Percentiles rank a stretch among this genome's conserved stretches.
Conservation (phyloP, 2,797 vertebrate genomes). For the Darevskia nairensis region DNA sequence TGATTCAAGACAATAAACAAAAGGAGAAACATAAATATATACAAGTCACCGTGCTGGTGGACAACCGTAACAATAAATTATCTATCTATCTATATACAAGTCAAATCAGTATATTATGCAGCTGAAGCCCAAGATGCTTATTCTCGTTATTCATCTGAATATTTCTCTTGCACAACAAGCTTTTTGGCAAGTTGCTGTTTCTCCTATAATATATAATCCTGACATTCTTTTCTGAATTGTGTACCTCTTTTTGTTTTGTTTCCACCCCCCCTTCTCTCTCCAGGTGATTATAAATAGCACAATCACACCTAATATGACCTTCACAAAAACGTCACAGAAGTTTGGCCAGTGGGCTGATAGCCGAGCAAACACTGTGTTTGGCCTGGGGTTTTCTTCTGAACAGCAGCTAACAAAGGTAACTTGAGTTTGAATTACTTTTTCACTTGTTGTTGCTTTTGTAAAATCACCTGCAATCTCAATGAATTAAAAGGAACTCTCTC, state of each 20-base stretch:
- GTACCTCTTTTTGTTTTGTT: not conserved
- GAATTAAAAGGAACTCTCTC: not conserved
- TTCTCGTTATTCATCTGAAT: not conserved
- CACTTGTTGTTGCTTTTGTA: not conserved
- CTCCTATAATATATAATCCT: not conserved
- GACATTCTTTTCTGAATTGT: not conserved
- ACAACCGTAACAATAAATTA: too few relatives aligned
- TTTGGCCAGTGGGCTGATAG: slow-evolving; percentile 98
- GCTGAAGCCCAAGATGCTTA: too few relatives aligned
- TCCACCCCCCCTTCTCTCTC: slow-evolving; percentile 34
- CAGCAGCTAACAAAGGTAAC: slow-evolving; percentile 93
- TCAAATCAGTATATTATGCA: too few relatives aligned
- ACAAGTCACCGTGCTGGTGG: too few relatives aligned
- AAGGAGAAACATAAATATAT: too few relatives aligned
- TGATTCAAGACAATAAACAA: too few relatives aligned
- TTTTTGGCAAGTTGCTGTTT: slow-evolving; percentile 24
- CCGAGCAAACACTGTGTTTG: slow-evolving; percentile 96
- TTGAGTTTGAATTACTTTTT: not conserved
- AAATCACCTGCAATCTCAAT: not conserved
- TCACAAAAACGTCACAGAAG: slow-evolving; percentile 96
- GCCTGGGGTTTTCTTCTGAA: slow-evolving; percentile 92
- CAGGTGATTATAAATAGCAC: slow-evolving; percentile 99
- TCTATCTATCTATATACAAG: too few relatives aligned
- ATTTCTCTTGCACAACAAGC: slow-evolving; percentile 39
- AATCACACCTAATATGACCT: slow-evolving; percentile 98